Base-by-base conservation (phyloP, 2,113 vertebrate genomes). In the Xenotilapia flavipinnis region DNA sequence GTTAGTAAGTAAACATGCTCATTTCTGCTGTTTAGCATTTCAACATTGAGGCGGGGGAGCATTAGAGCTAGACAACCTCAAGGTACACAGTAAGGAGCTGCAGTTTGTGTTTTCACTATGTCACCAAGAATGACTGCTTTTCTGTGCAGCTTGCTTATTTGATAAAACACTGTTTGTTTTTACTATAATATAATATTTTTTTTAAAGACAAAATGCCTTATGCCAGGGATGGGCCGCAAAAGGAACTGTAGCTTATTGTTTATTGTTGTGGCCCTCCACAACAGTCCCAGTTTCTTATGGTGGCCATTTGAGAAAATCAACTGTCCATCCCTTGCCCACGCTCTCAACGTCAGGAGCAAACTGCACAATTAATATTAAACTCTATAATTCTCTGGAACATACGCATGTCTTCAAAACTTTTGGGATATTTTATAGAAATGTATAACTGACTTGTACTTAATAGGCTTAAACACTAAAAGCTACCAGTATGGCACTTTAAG, bases 201-300 rank as follows among this genome's bases (percentile, higher is more conserved):
- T 0, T 62, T 60, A 33, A 33, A 19, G 58, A 33, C 58, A 11
- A 33, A 73, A 45, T 73, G 3, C 0, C 40, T 10, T 45, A 0
- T 73, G n/a, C 62, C 33, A 21, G 19, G 33, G 36, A 13, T 8
- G 0, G 19, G 62, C 62, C 62, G 1, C 36, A 68, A 21, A 38
- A 68, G 5, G n/a, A 68, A 9, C 36, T 23, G n/a, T 70, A 2
- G n/a, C 62, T 70, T 40, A 40, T 42, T 38, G 62, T 13, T 68
- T 21, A 13, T 68, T 40, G 5, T 14, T 42, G 7, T 23, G 12
- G 65, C 38, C 3, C 2, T 70, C 36, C 65, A 42, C 7, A 70
- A 70, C 19, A 70, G 62, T 70, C 36, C n/a, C 62, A 70, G 38
- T 70, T 70, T 42, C 65, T 70, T 23, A 15, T 23, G 38, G 7